phyloP scores from a whole-genome alignment of 2,888 invertebrate genomes.

The Lottia gigantea region DNA sequence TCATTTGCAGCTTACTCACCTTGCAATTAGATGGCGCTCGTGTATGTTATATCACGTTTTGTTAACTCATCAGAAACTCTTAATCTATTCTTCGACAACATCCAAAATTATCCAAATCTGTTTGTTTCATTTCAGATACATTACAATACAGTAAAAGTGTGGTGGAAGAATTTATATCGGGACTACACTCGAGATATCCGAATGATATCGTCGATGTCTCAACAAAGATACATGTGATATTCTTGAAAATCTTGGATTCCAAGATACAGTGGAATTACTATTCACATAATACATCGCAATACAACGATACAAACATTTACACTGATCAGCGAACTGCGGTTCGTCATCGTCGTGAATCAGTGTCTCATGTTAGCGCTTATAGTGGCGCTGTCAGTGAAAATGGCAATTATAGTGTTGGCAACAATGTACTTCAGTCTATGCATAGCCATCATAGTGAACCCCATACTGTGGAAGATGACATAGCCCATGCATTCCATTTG shows the following conservation, averaged over 20 bases:
- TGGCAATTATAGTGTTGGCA: neutral
- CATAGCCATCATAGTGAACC: neutral
- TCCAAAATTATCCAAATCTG: neutral
- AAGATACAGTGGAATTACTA: slow-evolving; percentile 33
- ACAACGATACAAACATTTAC: slow-evolving; percentile 11
- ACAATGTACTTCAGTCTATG: neutral
- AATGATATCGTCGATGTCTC: slow-evolving; percentile 27
- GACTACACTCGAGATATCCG: slow-evolving; percentile 33
- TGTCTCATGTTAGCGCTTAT: neutral
- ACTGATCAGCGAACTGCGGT: slow-evolving; percentile 4
- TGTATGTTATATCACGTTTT: too few species aligned
- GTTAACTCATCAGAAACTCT: too few species aligned
- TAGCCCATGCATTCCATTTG: slow-evolving; percentile 58
- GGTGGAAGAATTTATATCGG: slow-evolving; percentile 34
- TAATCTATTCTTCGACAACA: too few species aligned
- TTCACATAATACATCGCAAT: slow-evolving; percentile 7
- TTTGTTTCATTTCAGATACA: slow-evolving; percentile 41
- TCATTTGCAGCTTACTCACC: too few species aligned
- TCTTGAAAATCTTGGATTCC: slow-evolving; percentile 37
- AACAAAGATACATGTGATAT: slow-evolving; percentile 33
- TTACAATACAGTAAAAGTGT: slow-evolving; percentile 43
- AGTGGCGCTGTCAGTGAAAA: neutral
- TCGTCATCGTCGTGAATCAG: neutral
- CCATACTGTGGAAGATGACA: slow-evolving; percentile 44
- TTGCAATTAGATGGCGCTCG: too few species aligned